Base-by-base conservation (phyloP, 2,888 invertebrate species). In the Hydriomena furcata region DNA sequence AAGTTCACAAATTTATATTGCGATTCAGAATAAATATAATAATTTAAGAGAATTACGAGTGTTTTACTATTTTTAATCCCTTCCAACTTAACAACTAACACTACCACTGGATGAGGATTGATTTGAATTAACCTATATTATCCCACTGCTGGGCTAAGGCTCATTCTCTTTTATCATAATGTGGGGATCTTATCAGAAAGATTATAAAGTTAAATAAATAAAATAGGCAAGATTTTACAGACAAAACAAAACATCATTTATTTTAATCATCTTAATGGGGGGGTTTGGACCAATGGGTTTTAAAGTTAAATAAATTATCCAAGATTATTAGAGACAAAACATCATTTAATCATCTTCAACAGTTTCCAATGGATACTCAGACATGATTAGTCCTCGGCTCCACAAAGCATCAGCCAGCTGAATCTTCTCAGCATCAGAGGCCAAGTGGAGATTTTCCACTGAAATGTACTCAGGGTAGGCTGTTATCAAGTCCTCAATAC, bases 371-470 rank as follows among this genome's bases (percentile, higher is more conserved):
- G 93, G 94, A 58, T 90, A 85, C 57, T 93, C 92, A 1, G 96
- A 94, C 84, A 96, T 93, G 5, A 98, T 76, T 5, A 98, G 82
- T 0, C 96, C 96, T 60, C 93, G 93, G 65, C 96, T 96, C 95
- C 97, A 98, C 42, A 98, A 83, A 40, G 94, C 94, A 48, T 93
- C 93, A 1, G 93, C 94, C 47, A 89, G 73, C 38, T 84, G 76
- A 21, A 96, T 91, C 86, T 95, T 95, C 13, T 93, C 92, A 1
- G 92, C 86, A 8, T 93, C 90, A 52, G 91, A 88, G 0, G 92
- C 84, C 17, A 94, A 69, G 1, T 96, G 96, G 31, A 99, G 82
- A 52, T 93, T 91, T 52, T 94, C 93, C 0, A 98, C 93, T 13
- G 91, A 79, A 0, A 95, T 83, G 89, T 94, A 98, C 1, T 93